Base-by-base conservation (phyloP, 2,113 vertebrate species). In the Salvelinus fontinalis region DNA sequence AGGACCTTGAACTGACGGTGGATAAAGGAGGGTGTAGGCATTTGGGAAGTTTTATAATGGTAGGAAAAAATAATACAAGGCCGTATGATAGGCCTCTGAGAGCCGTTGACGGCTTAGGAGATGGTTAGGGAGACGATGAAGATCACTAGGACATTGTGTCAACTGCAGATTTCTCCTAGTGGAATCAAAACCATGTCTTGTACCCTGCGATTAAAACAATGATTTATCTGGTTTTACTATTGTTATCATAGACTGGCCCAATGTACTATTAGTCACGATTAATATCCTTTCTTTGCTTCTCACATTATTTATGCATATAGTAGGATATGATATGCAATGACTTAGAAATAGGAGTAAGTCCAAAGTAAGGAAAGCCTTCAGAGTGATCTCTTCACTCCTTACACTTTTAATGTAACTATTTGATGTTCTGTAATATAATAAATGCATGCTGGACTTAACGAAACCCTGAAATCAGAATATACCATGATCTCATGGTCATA, bases 1-100 rank as follows among this genome's bases (percentile, higher is more conserved):
- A 91, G 85, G 73, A 54, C 54, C 24, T 59, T 71, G 71, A 81
- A 83, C 82, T 70, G 65, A 70, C 57, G 81, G 80, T 72, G 64
- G 84, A 82, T 81, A 88, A 86, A 86, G 82, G 72, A 66, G 67
- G 76, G 85, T 83, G n/a, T 75, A 54, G 79, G 75, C 70, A 72
- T 81, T 75, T 80, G 81, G 75, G 82, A 88, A 79, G 57, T 86
- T 85, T 88, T 85, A 81, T 83, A 86, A 89, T 73, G 81, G 74
- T 77, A 79, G 86, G 84, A 86, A 85, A 85, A 85, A 87, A 83
- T 62, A 84, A 89, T 84, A 84, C 75, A 79, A 76, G 68, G 79
- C 76, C 73, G 67, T 79, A 70, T 69, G 71, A 71, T 82, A 76
- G 70, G 84, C 67, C 75, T 80, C 67, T 60, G 71, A 77, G 78